Conservation (phyloP, 1,140 invertebrate species). For the Parapsyche elsis region DNA sequence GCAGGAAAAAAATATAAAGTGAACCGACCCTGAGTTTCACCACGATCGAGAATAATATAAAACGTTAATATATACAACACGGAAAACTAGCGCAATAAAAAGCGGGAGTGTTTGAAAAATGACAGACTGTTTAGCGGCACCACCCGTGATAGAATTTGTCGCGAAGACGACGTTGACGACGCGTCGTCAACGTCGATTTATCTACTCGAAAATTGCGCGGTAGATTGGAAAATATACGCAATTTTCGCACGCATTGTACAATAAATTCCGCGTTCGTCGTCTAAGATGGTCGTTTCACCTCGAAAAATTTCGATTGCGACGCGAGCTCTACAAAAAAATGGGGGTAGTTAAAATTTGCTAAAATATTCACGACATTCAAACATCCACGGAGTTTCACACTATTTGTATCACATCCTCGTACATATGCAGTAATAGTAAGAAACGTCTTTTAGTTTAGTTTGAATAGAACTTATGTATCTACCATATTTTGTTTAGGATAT, state of each 20-base stretch:
- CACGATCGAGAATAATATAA: not conserved
- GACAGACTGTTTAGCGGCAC: slow-evolving; percentile 2
- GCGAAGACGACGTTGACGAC: not conserved
- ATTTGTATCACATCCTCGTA: too few relatives aligned
- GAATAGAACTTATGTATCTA: too few relatives aligned
- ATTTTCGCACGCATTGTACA: slow-evolving; percentile 17
- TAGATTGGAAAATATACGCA: slow-evolving; percentile 15
- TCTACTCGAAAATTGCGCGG: not conserved
- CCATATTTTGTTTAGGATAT: too few relatives aligned
- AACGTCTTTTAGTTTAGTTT: too few relatives aligned
- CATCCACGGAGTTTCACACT: too few relatives aligned
- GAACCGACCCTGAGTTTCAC: not conserved
- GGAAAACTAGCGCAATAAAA: slow-evolving; percentile 1
- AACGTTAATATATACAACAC: not conserved
- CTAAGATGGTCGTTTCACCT: not conserved
- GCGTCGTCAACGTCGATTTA: slow-evolving; percentile 21
- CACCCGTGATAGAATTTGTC: slow-evolving; percentile 13
- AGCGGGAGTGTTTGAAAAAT: slow-evolving; percentile 3
- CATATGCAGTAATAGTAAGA: too few relatives aligned
- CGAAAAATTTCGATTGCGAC: not conserved
- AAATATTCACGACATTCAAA: too few relatives aligned
- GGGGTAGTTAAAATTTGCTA: too few relatives aligned
- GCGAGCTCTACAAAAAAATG: not conserved
- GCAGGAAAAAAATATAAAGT: not conserved
- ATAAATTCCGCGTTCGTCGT: not conserved